Percentiles rank a stretch among this genome's conserved stretches.
Conservation (phyloP, 2,113 vertebrate species). For the Istiophorus platypterus region DNA sequence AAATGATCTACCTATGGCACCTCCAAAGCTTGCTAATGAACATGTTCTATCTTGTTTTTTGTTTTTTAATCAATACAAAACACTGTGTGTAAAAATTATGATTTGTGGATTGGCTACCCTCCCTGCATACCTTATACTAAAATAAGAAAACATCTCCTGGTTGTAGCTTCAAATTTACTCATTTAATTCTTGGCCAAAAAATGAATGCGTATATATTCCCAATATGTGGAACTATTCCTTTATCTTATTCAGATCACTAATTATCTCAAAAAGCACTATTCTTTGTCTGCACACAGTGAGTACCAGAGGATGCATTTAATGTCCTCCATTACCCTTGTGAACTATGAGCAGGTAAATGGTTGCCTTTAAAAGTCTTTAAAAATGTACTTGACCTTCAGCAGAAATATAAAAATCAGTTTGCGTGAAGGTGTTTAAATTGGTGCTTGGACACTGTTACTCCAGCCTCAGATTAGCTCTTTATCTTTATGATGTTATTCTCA, state of each 20-base stretch:
- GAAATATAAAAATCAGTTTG: background rate
- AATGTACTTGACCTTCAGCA: background rate
- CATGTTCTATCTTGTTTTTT: background rate
- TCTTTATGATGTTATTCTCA: background rate
- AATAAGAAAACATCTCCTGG: background rate
- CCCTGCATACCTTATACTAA: background rate
- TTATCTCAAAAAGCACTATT: background rate
- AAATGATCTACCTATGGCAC: background rate
- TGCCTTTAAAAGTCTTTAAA: background rate
- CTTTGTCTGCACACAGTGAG: background rate
- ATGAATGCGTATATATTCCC: no score
- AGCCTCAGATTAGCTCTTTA: background rate
- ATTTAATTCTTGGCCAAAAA: background rate
- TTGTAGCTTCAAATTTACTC: conserved; percentile 19
- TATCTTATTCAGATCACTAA: background rate
- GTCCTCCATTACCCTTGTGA: background rate
- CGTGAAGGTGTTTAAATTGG: background rate
- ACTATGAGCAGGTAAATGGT: background rate
- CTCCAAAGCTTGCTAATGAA: background rate
- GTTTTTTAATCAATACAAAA: background rate
- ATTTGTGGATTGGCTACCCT: background rate
- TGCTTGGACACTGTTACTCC: background rate
- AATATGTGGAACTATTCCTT: background rate
- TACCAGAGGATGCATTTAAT: background rate
- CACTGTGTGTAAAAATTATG: background rate